phyloP scores from a whole-genome alignment of 2,888 invertebrate genomes.

The Nycteola revayana region DNA sequence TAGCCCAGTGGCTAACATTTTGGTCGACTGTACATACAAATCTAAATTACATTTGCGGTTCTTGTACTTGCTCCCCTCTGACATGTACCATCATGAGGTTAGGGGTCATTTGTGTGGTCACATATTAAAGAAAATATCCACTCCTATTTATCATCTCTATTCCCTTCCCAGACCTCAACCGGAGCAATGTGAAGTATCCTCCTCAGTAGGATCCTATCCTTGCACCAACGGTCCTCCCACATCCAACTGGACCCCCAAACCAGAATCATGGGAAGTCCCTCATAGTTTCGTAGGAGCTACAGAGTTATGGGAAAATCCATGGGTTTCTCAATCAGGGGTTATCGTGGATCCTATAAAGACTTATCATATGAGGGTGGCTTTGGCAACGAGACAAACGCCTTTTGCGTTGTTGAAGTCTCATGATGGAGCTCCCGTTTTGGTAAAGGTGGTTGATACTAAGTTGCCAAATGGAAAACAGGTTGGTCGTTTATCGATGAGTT shows the following conservation, averaged over 20 bases:
- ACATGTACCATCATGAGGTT: too few species aligned
- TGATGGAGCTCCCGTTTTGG: slow-evolving; percentile 85
- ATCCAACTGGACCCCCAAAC: slow-evolving; percentile 37
- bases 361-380: slow-evolving; percentile 85
- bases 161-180: slow-evolving; percentile 35
- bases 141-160: neutral
- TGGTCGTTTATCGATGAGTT: too few species aligned
- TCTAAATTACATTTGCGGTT: too few species aligned
- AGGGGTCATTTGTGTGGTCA: too few species aligned
- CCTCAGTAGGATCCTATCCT: slow-evolving; percentile 60
- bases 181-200: slow-evolving; percentile 66
- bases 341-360: slow-evolving; percentile 88
- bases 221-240: slow-evolving; percentile 35
- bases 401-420: slow-evolving; percentile 87
- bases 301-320: slow-evolving; percentile 41
- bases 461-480: slow-evolving; percentile 74
- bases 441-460: slow-evolving; percentile 83
- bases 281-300: slow-evolving; percentile 33
- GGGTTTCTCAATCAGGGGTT: slow-evolving; percentile 70
- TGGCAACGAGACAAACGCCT: slow-evolving; percentile 85
- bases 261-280: slow-evolving; percentile 38
- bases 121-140: too few species aligned
- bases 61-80: too few species aligned
- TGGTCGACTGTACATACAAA: too few species aligned
- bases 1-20: too few species aligned